Evolutionary conservation across 1,140 invertebrate genomes (phyloP).

Genomic region (Ridgeia piscesae): DNA sequence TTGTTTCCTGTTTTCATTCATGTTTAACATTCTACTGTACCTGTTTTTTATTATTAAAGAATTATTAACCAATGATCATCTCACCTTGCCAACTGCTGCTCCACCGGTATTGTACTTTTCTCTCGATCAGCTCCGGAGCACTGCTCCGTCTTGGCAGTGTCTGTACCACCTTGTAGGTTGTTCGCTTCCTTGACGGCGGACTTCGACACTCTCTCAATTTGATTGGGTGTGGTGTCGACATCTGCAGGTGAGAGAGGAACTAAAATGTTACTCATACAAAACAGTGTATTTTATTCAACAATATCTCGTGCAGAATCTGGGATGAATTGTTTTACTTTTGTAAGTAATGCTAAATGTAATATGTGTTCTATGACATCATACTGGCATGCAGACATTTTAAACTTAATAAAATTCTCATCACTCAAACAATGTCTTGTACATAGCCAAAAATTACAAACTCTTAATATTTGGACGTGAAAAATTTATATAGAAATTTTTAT

Average conservation of each 20-base stretch:
- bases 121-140: neutral
- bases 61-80: neutral
- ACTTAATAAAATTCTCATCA: neutral
- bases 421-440: neutral
- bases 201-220: slow-evolving; percentile 62
- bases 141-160: neutral
- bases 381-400: neutral
- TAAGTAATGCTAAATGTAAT: neutral
- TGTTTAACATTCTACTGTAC: too few species aligned
- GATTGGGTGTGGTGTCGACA: slow-evolving; percentile 67
- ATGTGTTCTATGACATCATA: neutral
- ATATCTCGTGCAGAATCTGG: neutral
- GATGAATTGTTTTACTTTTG: neutral
- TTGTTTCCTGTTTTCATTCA: too few species aligned
- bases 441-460: neutral
- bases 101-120: neutral
- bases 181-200: slow-evolving; percentile 43
- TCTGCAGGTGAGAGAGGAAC: slow-evolving; percentile 67
- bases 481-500: too few species aligned
- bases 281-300: neutral
- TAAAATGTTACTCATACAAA: slow-evolving; percentile 37
- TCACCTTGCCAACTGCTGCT: neutral
- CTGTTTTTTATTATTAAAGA: too few species aligned
- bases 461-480: too few species aligned
- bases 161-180: neutral